Evolutionary conservation across 2,888 invertebrate genomes (phyloP).

Genomic region (Tachina fera): DNA sequence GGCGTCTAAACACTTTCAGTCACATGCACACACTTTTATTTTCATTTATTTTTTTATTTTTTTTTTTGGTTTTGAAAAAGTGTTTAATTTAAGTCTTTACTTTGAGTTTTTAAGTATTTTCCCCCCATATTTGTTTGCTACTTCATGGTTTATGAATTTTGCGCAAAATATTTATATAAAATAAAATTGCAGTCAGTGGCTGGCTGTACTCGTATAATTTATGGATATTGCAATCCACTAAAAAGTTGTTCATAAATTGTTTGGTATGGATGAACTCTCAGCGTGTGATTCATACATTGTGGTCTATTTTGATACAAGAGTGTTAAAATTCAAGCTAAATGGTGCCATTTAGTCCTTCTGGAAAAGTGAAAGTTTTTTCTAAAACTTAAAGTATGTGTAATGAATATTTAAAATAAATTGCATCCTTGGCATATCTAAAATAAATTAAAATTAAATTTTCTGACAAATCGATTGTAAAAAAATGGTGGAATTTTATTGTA

Average conservation of each 20-base stretch:
- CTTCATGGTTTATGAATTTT: slow-evolving; percentile 52
- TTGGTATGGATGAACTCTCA: slow-evolving; percentile 32
- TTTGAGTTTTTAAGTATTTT: slow-evolving; percentile 4
- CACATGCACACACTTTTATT: not conserved
- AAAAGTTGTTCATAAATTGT: slow-evolving; percentile 16
- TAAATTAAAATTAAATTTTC: too few relatives aligned
- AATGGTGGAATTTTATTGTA: too few relatives aligned
- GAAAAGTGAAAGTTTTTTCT: not conserved
- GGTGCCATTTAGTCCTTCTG: slow-evolving; percentile 5
- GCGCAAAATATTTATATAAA: slow-evolving; percentile 17
- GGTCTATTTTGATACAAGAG: not conserved
- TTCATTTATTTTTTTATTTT: not conserved
- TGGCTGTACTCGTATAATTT: slow-evolving; percentile 1
- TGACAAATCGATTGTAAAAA: too few relatives aligned
- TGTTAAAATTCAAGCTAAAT: not conserved
- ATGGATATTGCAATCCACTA: slow-evolving; percentile 35
- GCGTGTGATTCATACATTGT: slow-evolving; percentile 35
- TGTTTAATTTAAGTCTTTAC: not conserved
- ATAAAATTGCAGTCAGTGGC: not conserved
- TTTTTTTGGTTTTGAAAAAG: slow-evolving; percentile 14
- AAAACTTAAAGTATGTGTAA: too few relatives aligned
- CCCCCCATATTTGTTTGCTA: slow-evolving; percentile 18
- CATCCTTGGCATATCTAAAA: too few relatives aligned
- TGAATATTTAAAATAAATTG: too few relatives aligned
- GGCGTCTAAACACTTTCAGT: slow-evolving; percentile 12